A percentile compares a stretch with the other conserved stretches of the same genome.
Conservation (phyloP, 1,140 invertebrate species). For the Popillia japonica region DNA sequence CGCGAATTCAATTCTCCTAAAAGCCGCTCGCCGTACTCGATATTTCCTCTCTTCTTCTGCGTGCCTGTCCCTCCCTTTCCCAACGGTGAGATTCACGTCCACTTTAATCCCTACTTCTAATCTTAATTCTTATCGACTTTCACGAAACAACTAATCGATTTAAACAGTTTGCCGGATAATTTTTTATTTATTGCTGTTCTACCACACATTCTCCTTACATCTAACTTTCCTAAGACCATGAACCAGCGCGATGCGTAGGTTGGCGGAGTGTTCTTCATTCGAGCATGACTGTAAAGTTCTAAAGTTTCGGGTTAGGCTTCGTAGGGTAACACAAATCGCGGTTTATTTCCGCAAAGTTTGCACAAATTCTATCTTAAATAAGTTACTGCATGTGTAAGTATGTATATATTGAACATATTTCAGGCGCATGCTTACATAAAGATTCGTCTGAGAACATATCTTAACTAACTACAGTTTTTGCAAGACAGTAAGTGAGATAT, state of each 20-base stretch:
- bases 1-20: conserved; percentile 4
- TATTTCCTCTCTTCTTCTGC: neutral
- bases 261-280: neutral
- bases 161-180: neutral
- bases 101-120: conserved; percentile 7
- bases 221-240: neutral
- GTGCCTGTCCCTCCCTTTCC: neutral
- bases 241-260: neutral
- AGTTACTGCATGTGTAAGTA: neutral
- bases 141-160: conserved; percentile 3
- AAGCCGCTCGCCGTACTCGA: neutral
- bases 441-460: neutral
- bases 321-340: neutral
- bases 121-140: conserved; percentile 6
- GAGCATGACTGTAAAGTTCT: conserved; percentile 1
- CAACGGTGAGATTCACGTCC: conserved; percentile 6
- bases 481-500: too few relatives aligned
- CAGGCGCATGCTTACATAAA: neutral
- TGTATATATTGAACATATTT: neutral
- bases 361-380: conserved; percentile 8
- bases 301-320: neutral
- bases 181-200: neutral
- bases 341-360: neutral
- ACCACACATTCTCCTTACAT: neutral
- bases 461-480: too few relatives aligned